These are phyloP conservation scores for Diaperis boleti DNA, from an alignment of 2,888 invertebrate species.

Conservation along the genomic window DNA sequence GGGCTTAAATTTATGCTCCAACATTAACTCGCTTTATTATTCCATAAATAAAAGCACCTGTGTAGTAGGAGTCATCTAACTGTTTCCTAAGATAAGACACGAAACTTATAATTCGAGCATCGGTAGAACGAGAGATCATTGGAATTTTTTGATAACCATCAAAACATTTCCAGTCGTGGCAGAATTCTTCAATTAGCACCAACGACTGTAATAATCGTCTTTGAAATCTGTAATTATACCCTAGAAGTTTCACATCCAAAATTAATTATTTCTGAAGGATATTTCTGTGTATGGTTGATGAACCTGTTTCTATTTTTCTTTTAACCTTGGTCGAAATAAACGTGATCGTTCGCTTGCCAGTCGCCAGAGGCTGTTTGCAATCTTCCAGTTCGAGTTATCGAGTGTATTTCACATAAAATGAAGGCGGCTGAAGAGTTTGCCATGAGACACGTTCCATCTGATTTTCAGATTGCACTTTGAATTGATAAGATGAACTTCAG, in stretches of 20 bases:
- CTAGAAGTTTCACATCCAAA: conserved; percentile 29
- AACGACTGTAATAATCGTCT: conserved; percentile 20
- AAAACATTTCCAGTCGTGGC: background rate
- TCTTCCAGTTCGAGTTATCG: conserved; percentile 11
- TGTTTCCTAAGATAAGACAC: background rate
- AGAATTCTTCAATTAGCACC: conserved; percentile 11
- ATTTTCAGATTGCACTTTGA: conserved; percentile 19
- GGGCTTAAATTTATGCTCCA: conserved; percentile 10
- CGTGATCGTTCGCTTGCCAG: conserved; percentile 33
- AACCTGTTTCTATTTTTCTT: conserved; percentile 46
- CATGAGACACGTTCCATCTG: conserved; percentile 11
- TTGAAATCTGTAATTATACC: conserved; percentile 33
- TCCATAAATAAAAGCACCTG: conserved; percentile 2
- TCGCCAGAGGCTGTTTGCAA: conserved; percentile 6
- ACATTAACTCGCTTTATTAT: conserved; percentile 6
- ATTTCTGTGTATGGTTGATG: conserved; percentile 45
- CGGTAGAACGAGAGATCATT: background rate
- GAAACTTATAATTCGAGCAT: background rate
- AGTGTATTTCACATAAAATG: conserved; percentile 18
- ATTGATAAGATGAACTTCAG: conserved; percentile 19
- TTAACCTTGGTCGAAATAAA: conserved; percentile 38
- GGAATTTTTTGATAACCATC: conserved; percentile 4
- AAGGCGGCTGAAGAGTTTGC: conserved; percentile 1
- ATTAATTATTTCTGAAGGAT: conserved; percentile 50
- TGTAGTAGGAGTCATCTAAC: conserved; percentile 1